Conservation (phyloP, 2,797 vertebrate genomes). For the Schizopygopsis malacanthus region DNA sequence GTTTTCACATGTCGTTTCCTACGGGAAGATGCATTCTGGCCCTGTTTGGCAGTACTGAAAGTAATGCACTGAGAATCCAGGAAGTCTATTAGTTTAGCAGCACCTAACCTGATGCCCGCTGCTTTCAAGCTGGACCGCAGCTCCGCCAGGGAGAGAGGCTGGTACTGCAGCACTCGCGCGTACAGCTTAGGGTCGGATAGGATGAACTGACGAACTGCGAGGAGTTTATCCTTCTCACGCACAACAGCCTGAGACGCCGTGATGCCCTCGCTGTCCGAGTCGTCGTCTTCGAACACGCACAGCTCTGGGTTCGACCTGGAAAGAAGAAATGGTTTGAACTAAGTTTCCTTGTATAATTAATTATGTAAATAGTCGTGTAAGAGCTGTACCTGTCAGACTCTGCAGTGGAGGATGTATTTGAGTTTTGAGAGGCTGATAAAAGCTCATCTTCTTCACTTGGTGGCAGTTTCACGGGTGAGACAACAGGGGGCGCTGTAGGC, state of each 20-base stretch:
- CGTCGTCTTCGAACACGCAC: slow-evolving; percentile 68
- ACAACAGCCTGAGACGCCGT: slow-evolving; percentile 81
- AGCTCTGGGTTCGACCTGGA: slow-evolving; percentile 81
- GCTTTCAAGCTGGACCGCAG: slow-evolving; percentile 84
- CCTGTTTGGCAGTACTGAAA: slow-evolving; percentile 86
- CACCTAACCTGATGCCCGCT: slow-evolving; percentile 84
- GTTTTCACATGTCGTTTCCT: slow-evolving; percentile 43
- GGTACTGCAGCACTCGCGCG: slow-evolving; percentile 85
- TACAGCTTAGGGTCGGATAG: slow-evolving; percentile 80
- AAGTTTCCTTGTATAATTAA: neutral
- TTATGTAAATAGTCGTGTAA: neutral
- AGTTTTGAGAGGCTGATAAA: slow-evolving; percentile 83
- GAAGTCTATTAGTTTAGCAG: slow-evolving; percentile 86
- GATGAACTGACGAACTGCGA: slow-evolving; percentile 83
- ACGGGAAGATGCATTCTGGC: slow-evolving; percentile 57
- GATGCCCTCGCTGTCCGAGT: slow-evolving; percentile 80
- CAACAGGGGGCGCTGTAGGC: slow-evolving; percentile 60
- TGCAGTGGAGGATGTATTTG: slow-evolving; percentile 76
- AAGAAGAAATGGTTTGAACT: neutral
- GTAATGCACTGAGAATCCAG: slow-evolving; percentile 93
- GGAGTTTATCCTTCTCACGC: slow-evolving; percentile 74
- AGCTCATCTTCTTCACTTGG: slow-evolving; percentile 52
- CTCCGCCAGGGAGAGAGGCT: slow-evolving; percentile 86
- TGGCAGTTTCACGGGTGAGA: slow-evolving; percentile 55
- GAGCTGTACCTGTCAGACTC: slow-evolving; percentile 84